Base-by-base conservation (phyloP, 2,888 invertebrate genomes). In the Hoplodrina ambigua region DNA sequence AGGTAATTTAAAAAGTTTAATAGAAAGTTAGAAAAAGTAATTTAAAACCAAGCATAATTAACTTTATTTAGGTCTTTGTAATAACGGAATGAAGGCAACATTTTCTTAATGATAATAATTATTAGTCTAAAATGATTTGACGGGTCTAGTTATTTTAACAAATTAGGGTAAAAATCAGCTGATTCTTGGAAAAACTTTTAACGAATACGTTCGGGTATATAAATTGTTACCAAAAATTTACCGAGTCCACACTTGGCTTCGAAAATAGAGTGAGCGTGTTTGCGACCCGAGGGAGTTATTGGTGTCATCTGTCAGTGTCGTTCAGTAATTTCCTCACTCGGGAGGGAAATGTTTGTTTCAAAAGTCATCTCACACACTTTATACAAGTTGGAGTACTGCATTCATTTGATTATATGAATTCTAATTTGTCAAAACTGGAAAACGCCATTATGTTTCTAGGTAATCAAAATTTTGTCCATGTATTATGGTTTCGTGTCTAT, bases 221-320 rank as follows among this genome's bases (percentile, higher is more conserved):
- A 85, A 86, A 87, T 85, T 85, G 84, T 85, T 81, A 82, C 83
- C 82, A 84, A 88, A 86, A 86, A 82, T 83, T 77, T 74, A 74
- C 79, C 81, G 80, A 86, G 85, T 86, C 85, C 85, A 86, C 85
- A 87, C 87, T 90, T 86, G 86, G 80, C 84, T 88, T 87, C 85
- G 86, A 87, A 86, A 88, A 90, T 86, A 89, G 85, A 88, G 86
- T 83, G 81, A 86, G 85, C 85, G 88, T 88, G 88, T 90, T 88
- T 88, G 88, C 86, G 89, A 88, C 88, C 87, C 87, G 83, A 83
- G 88, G 88, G 89, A 93, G 90, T 93, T 93, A 94, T 94, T 93
- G 93, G 91, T 89, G 88, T 91, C 92, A 94, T 94, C 90, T 92
- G 92, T 94, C 94, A 94, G 88, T 90, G 94, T 92, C 93, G 89